Base-by-base conservation (phyloP, 2,797 vertebrate species). In the Kryptolebias ocellatus region DNA sequence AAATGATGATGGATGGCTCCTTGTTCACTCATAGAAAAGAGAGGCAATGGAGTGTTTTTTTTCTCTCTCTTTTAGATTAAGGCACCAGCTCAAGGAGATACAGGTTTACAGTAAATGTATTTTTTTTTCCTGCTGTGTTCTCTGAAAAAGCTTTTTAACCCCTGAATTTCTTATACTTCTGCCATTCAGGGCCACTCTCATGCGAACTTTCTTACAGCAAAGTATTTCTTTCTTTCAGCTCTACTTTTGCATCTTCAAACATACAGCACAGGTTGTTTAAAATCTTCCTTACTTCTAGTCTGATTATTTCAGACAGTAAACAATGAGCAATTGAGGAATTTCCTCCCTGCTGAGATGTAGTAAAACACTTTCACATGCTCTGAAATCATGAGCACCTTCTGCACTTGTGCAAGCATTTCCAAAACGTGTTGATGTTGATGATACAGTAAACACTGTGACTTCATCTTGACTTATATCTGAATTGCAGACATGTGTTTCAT, bases 391-490 rank as follows among this genome's bases (percentile, higher is more conserved):
- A 70, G 78, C 87, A 83, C 39, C 24, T 83, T 84, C 66, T 77
- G 81, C 77, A 82, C 63, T 72, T 69, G 76, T 84, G 72, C 57
- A 50, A 73, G 54, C 67, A 6, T 76, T 84, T 77, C 89, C 90
- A 92, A 88, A 86, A 80, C 85, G 85, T 74, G 69, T 73, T 58
- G 45, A 56, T 83, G 80, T 83, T 91, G 85, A 92, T 91, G 87
- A 89, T 83, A 83, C 72, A 72, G 78, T 92, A 92, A 94, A 93
- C 91, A 85, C 67, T 82, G 82, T 89, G 87, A 89, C 84, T 90
- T 87, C 78, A 90, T 86, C 75, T 27, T 49, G 87, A 81, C 80
- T 84, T 82, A 76, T 65, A 77, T 51, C 69, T 53, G 80, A 91
- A 94, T 90, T 90, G 83, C 80, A 87, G 83, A 91, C 91, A 92